These are phyloP conservation scores for Euplagia quadripunctaria DNA, from an alignment of 2,888 invertebrate genomes.

Conservation along the genomic window DNA sequence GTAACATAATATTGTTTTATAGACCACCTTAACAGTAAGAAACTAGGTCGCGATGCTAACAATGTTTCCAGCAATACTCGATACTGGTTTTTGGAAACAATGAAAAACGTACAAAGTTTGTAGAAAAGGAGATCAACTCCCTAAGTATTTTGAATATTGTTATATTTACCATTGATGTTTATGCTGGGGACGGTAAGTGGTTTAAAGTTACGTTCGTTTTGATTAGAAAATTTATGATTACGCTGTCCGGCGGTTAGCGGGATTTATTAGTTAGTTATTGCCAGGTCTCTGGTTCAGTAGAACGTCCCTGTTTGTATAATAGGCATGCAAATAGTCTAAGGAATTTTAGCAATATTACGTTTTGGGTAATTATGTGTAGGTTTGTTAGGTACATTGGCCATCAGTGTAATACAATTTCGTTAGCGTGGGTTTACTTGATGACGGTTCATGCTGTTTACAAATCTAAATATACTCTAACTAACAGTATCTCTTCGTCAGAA, in stretches of 20 bases:
- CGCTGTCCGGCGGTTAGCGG: not conserved
- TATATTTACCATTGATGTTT: slow-evolving; percentile 17
- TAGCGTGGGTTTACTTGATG: not conserved
- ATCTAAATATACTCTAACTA: too few species aligned
- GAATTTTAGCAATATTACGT: slow-evolving; percentile 1
- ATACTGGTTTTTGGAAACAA: not conserved
- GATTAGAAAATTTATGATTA: not conserved
- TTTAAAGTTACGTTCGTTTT: slow-evolving; percentile 13
- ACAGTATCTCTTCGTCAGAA: too few species aligned
- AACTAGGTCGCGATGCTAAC: not conserved
- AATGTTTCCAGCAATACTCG: slow-evolving; percentile 11
- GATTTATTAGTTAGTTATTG: slow-evolving; percentile 4
- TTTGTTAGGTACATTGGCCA: not conserved
- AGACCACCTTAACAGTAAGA: not conserved
- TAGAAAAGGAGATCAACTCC: slow-evolving; percentile 19
- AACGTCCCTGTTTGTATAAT: slow-evolving; percentile 11
- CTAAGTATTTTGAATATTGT: slow-evolving; percentile 31
- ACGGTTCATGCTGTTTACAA: not conserved
- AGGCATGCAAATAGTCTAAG: slow-evolving; percentile 12
- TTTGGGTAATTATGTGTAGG: not conserved
- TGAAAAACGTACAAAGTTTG: slow-evolving; percentile 37
- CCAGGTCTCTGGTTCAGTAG: slow-evolving; percentile 4
- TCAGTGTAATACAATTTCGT: not conserved
- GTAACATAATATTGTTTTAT: not conserved
- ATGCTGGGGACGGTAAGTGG: slow-evolving; percentile 11